phyloP scores from a whole-genome alignment of 2,797 vertebrate species.

The Fratercula arctica region DNA sequence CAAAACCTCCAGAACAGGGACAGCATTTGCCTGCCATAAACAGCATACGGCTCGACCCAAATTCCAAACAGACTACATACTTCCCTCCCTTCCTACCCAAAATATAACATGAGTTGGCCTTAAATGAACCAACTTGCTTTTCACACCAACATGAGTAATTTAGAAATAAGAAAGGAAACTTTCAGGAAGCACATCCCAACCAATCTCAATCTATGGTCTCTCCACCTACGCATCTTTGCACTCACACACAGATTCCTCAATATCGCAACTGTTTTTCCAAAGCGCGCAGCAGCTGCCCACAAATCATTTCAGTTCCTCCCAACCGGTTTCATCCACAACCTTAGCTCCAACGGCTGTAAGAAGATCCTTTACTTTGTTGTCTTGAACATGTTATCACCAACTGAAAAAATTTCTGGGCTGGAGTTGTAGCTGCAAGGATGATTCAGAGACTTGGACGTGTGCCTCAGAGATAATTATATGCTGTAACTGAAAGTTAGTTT shows the following conservation, averaged over 20 bases:
- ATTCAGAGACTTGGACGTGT: constrained; percentile 40
- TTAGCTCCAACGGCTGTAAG: background rate
- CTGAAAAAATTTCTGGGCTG: background rate
- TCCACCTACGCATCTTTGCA: background rate
- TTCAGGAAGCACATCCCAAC: background rate
- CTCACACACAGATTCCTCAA: background rate
- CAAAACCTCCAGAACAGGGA: constrained; percentile 20
- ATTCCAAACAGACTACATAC: constrained; percentile 34
- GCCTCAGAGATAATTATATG: background rate
- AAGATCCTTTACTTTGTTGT: constrained; percentile 13
- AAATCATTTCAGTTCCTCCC: background rate
- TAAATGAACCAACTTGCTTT: background rate
- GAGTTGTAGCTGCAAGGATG: constrained; percentile 15
- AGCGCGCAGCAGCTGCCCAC: constrained; percentile 5
- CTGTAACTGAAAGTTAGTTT: background rate
- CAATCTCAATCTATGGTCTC: background rate
- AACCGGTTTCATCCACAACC: background rate
- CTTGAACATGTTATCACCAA: constrained; percentile 5
- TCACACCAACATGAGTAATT: background rate
- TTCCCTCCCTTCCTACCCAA: constrained; percentile 27
- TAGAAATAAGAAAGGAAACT: background rate
- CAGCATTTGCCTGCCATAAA: constrained; percentile 35
- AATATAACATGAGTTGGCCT: constrained; percentile 39
- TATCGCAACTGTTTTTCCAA: background rate
- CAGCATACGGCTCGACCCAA: constrained; percentile 23